phyloP scores from a whole-genome alignment of 2,113 vertebrate genomes.

The Eptesicus fuscus region DNA sequence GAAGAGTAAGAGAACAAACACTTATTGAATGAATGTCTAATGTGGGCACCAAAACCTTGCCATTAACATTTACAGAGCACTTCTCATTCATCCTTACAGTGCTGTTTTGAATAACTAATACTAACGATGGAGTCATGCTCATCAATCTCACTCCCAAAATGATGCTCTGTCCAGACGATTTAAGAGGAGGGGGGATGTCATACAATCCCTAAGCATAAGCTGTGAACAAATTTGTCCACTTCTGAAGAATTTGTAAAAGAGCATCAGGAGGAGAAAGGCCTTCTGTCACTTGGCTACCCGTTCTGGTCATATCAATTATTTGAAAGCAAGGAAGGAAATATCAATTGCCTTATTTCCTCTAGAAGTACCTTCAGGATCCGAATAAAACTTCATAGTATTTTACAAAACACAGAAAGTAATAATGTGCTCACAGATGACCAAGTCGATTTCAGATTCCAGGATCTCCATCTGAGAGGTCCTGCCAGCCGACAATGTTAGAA shows the following conservation, averaged over 20 bases:
- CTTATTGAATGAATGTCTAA: not conserved
- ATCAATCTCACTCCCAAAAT: not conserved
- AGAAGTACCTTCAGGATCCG: not conserved
- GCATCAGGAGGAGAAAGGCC: not conserved
- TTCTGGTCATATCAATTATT: not conserved
- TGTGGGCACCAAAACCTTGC: not conserved
- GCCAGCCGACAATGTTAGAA: not conserved
- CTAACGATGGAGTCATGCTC: not conserved
- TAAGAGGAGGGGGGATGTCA: not conserved
- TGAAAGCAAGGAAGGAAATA: not conserved
- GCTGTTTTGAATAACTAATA: not conserved
- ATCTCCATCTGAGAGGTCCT: not conserved
- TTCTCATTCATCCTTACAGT: not conserved
- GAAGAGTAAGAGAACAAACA: not conserved
- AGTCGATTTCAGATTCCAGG: not conserved
- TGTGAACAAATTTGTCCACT: not conserved
- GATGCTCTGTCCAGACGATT: not conserved
- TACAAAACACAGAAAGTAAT: not conserved
- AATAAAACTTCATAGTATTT: not conserved
- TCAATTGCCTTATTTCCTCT: not conserved
- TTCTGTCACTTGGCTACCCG: not conserved
- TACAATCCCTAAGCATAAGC: not conserved
- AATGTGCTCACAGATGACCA: not conserved
- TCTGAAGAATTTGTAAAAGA: not conserved
- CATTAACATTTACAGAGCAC: not conserved